Evolutionary conservation across 2,797 vertebrate species (phyloP), one percentile per base, ranked within the genome.

Genomic region (Danio albolineatus): DNA sequence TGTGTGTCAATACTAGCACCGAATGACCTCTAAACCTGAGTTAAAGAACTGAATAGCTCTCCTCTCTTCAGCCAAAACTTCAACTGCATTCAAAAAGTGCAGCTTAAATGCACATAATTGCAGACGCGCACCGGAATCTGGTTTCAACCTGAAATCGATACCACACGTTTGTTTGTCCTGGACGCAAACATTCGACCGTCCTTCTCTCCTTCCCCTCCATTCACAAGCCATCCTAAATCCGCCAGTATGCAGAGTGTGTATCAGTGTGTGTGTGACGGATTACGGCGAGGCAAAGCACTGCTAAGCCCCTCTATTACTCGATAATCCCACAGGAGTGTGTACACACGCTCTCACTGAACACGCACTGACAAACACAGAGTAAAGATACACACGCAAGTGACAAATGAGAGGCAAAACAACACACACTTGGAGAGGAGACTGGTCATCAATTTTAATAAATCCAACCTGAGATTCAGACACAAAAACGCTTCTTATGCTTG

Each of bases 281-380:
- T 89, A 91, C 89, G 87, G 87, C 87, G 76, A 88, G 85, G 86
- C 86, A 93, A 92, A 92, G 89, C 90, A 91, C 88, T 83, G 82
- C 85, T 93, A 92, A 93, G 76, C 89, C 88, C 78, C 86, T 90
- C 88, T 90, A 90, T 89, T 92, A 89, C 91, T 89, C 79, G 86
- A 85, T 92, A 93, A 92, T 91, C 89, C 88, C 59, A 81, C 80
- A 71, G 77, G 85, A 90, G 87, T 86, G 87, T 79, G 87, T 87
- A 90, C 86, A 87, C 81, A 85, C 56, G 70, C 41, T 61, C 73
- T 77, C 16, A 67, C 59, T 83, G 53, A 62, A 70, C 69, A 74
- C 70, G 87, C 65, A 76, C 72, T 65, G 80, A 85, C 83, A 86
- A 79, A 86, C 19, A 51, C 41, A 84, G 83, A 87, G 81, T 82